Percentiles rank a stretch among this genome's conserved stretches.
These are phyloP conservation scores for Loxodonta africana DNA, from an alignment of 2,113 vertebrate genomes.

Conservation along the genomic window DNA sequence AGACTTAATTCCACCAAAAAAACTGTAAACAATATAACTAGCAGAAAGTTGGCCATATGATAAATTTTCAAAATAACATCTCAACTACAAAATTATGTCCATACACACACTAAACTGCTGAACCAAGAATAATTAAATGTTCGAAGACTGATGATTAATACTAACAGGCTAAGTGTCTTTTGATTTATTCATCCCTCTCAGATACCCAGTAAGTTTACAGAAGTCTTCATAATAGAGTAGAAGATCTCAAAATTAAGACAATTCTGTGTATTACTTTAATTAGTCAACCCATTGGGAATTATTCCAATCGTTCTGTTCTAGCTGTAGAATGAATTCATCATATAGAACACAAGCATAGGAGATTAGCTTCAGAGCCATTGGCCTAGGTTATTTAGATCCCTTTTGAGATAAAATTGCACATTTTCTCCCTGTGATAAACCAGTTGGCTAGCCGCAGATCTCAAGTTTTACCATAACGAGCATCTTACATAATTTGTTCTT, in stretches of 20 bases:
- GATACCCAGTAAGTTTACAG: neutral
- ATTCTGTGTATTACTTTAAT: slow-evolving; percentile 10
- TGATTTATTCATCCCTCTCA: neutral
- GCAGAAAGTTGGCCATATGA: neutral
- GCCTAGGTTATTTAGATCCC: neutral
- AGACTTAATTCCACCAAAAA: neutral
- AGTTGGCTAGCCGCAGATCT: neutral
- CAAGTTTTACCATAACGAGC: neutral
- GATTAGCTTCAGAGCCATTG: neutral
- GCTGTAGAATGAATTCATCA: neutral
- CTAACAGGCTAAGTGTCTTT: neutral
- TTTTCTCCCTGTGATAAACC: neutral
- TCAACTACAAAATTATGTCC: slow-evolving; percentile 26
- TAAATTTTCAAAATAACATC: slow-evolving; percentile 37
- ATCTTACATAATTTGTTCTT: slow-evolving; percentile 24
- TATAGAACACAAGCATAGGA: neutral
- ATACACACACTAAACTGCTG: neutral
- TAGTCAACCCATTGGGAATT: neutral
- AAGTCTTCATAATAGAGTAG: neutral
- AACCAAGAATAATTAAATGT: neutral
- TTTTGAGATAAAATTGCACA: neutral
- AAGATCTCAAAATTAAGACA: slow-evolving; percentile 1
- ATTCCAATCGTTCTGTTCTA: neutral
- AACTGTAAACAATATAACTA: slow-evolving; percentile 20
- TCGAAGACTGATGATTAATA: neutral